Base-by-base conservation (phyloP, 2,888 invertebrate genomes). In the Dascillus cervinus region DNA sequence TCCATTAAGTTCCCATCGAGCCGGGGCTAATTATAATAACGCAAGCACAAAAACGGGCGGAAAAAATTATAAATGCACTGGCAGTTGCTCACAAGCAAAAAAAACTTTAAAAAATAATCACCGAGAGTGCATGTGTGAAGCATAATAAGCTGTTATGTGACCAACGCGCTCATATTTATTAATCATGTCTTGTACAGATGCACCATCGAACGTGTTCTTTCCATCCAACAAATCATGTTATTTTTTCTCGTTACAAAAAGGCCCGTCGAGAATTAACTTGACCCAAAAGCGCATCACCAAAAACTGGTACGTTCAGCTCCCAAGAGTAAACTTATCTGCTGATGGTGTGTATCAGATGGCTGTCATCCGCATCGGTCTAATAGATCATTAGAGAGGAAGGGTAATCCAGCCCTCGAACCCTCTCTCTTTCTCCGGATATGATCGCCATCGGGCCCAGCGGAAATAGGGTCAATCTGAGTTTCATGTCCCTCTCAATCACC, bases 401-500 rank as follows among this genome's bases (percentile, higher is more conserved):
- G 44, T 41, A 44, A 44, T 47, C 37, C 37, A 32, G 27, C 35
- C 33, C 39, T 21, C 23, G 26, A 13, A 43, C 30, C 13, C 29
- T 34, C 29, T 39, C 26, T 41, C 40, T 45, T 39, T 44, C 38
- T 26, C 39, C 47, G 49, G 49, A 49, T 44, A 49, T 49, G 47
- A 49, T 45, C 41, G 37, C 41, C 49, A 49, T 49, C 47, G 43
- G 44, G 30, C n/a, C 37, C 30, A 36, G 33, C 42, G 49, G 49
- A 49, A 49, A 49, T 49, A 49, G 46, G 47, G 47, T 46, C 49
- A 49, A 49, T 49, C 43, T 39, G 29, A 35, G 40, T 40, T 44
- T 41, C 34, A 35, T 30, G 36, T 34, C 35, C 39, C 32, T 29
- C 34, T 39, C 39, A 39, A 39, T 39, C 39, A 35, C 20, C 24